Evolutionary conservation across 2,888 invertebrate species (phyloP), one percentile per base, ranked within the genome.

Genomic region (Suillia variegata): DNA sequence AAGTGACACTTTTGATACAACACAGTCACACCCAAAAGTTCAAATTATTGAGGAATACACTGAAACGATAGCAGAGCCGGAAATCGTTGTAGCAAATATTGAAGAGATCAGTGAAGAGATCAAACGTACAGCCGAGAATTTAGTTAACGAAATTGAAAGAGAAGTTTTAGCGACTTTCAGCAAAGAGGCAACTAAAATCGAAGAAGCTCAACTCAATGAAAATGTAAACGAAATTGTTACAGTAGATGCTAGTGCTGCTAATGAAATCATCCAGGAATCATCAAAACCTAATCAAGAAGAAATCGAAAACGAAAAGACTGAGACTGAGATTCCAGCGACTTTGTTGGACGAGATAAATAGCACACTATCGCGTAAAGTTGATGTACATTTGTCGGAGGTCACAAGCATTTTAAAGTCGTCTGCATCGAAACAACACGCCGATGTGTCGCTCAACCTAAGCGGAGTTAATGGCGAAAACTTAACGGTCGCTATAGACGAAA

Each of bases 321-420:
- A 67, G 61, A 68, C 70, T 49, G 62, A 68, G 15, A 61, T 64
- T 13, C 64, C 72, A 61, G 60, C 65, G 31, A 24, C 34, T 13
- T 52, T 51, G 51, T 10, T 51, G 53, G 54, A 26, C 18, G 63
- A 63, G 15, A 47, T 54, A 6, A 56, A 51, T 53, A 58, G 65
- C 2, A 53, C 59, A 13, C 70, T 78, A 26, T 67, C 75, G 5
- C 72, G 76, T 48, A 71, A 73, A 55, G 78, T 78, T 33, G 75
- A 77, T 42, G 73, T 70, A 34, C 77, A 78, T 54, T 60, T 78
- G 10, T 77, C 74, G 22, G 78, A 78, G 67, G 67, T 78, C 59
- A 78, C 76, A 50, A 74, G 75, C 62, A 77, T 78, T 61, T 68
- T 78, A 5, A 77, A 77, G 63, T 69, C 67, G 6, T 38, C 48